A percentile compares a stretch with the other conserved stretches of the same genome.
Evolutionary conservation across 2,797 vertebrate genomes (phyloP).

Genomic region (Argya squamiceps): DNA sequence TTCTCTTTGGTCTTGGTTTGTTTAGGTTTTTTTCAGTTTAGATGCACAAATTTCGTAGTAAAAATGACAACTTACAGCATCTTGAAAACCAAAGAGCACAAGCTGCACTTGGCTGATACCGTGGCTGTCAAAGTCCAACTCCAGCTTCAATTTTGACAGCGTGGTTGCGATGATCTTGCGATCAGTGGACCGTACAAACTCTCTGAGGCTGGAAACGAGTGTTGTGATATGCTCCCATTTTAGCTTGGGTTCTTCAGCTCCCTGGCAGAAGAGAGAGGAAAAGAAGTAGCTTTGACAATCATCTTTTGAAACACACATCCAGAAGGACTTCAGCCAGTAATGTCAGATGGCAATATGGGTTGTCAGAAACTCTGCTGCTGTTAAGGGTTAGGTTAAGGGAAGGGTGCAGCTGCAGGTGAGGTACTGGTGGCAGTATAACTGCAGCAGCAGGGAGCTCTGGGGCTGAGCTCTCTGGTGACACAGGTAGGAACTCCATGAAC

Average conservation of each 20-base stretch:
- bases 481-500: not conserved
- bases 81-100: slow-evolving; percentile 96
- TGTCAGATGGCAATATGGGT: rapidly evolving
- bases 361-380: not conserved
- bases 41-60: not conserved
- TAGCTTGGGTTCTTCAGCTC: slow-evolving; percentile 88
- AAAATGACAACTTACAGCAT: slow-evolving; percentile 86
- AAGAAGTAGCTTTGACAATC: not conserved
- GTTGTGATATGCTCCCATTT: slow-evolving; percentile 90
- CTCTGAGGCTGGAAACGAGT: slow-evolving; percentile 88
- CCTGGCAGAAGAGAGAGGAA: slow-evolving; percentile 74
- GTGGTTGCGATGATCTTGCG: slow-evolving; percentile 94
- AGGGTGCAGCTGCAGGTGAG: not conserved
- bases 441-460: not conserved
- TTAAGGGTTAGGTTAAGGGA: not conserved
- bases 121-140: slow-evolving; percentile 95
- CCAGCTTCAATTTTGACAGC: slow-evolving; percentile 93
- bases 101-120: slow-evolving; percentile 97
- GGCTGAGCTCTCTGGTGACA: not conserved
- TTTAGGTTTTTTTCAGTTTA: not conserved
- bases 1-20: not conserved
- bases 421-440: not conserved
- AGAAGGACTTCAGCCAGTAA: not conserved
- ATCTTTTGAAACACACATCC: not conserved
- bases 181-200: slow-evolving; percentile 94